phyloP scores from a whole-genome alignment of 92 coral and sea anemone species.

The Porites divaricata region DNA sequence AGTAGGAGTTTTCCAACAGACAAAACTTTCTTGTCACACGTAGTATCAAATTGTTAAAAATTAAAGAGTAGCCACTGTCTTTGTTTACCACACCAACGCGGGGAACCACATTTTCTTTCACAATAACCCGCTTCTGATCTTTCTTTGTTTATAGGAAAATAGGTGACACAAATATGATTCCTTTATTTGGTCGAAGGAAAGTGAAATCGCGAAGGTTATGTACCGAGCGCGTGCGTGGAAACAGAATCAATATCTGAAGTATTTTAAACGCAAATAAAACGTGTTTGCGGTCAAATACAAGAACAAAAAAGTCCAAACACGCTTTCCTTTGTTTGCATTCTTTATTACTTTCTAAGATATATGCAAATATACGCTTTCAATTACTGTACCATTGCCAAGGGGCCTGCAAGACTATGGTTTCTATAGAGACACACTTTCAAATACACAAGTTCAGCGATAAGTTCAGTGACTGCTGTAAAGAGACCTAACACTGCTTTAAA shows the following conservation, averaged over 20 bases:
- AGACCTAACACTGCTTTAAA: not conserved
- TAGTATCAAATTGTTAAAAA: too few species aligned
- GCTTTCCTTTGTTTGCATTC: slow-evolving; percentile 26
- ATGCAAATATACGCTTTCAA: slow-evolving; percentile 30
- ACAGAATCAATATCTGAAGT: slow-evolving; percentile 3
- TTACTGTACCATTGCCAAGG: slow-evolving; percentile 26
- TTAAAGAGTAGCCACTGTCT: too few species aligned
- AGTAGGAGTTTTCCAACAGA: too few species aligned
- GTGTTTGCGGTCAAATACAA: slow-evolving; percentile 11
- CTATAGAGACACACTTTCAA: slow-evolving; percentile 21
- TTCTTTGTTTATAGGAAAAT: too few species aligned
- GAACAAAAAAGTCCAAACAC: not conserved
- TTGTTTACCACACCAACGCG: too few species aligned
- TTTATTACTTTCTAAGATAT: not conserved
- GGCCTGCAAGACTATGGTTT: slow-evolving; percentile 11
- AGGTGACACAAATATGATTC: too few species aligned
- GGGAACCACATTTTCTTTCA: too few species aligned
- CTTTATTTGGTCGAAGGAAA: too few species aligned
- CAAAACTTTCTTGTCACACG: too few species aligned
- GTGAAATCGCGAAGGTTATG: not conserved
- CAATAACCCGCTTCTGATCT: too few species aligned
- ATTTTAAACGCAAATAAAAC: not conserved
- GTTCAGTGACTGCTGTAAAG: not conserved
- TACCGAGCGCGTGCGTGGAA: not conserved
- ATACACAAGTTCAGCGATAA: not conserved